These are phyloP conservation scores for Nemapogon koenigi DNA, from an alignment of 2,888 invertebrate species.

Conservation along the genomic window DNA sequence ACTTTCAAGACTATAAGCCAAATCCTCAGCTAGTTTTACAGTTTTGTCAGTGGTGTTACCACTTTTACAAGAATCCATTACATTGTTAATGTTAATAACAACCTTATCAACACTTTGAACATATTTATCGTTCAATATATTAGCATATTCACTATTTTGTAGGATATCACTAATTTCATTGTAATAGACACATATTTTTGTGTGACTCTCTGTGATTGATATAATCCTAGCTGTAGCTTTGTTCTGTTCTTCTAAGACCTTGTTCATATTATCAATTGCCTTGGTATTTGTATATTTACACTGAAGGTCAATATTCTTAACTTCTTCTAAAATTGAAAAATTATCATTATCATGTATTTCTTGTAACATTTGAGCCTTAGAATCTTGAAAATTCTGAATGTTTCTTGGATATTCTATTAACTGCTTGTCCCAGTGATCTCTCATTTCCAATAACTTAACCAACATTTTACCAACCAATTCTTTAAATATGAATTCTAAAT, in stretches of 20 bases:
- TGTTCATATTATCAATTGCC: constrained; percentile 53
- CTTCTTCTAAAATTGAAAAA: constrained; percentile 38
- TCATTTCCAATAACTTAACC: constrained; percentile 34
- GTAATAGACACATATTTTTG: constrained; percentile 60
- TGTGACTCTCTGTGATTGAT: constrained; percentile 63
- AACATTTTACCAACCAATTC: constrained; percentile 43
- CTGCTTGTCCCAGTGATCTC: constrained; percentile 35
- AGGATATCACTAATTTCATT: constrained; percentile 59
- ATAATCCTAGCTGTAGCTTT: constrained; percentile 52
- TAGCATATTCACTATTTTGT: constrained; percentile 42
- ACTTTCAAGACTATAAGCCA: constrained; percentile 52
- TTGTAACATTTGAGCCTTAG: constrained; percentile 44
- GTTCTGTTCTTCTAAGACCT: constrained; percentile 55
- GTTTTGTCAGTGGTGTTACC: constrained; percentile 53
- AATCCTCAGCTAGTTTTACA: constrained; percentile 59
- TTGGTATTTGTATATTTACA: constrained; percentile 44
- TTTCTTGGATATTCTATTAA: constrained; percentile 38
- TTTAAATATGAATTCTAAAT: constrained; percentile 32
- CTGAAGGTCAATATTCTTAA: constrained; percentile 56
- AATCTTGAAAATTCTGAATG: constrained; percentile 44
- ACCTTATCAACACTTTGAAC: constrained; percentile 39
- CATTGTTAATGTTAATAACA: constrained; percentile 42
- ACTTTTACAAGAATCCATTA: constrained; percentile 49
- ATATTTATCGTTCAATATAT: constrained; percentile 47
- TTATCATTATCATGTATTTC: constrained; percentile 59